Evolutionary conservation across 2,888 invertebrate species (phyloP), one percentile per base, ranked within the genome.

Genomic region (Melinaea marsaeus): DNA sequence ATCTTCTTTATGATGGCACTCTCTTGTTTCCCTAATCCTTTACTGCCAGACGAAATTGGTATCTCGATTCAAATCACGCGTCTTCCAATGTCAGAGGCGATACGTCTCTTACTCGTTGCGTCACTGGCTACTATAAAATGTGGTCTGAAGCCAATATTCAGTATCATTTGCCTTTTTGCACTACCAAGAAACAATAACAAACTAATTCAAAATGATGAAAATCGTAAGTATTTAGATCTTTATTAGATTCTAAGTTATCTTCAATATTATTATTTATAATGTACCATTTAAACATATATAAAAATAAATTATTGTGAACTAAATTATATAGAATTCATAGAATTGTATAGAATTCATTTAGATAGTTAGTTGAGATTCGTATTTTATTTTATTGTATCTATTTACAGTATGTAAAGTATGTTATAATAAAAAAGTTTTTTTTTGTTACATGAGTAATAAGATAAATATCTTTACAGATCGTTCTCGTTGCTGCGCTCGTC

Each of bases 31-130:
- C 22, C 22, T 22, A 22, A 22, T 22, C 22, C 22, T 22, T 22
- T 22, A 22, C 22, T 22, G 22, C 22, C 22, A 22, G 22, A 22
- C 22, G 22, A 22, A 22, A 22, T 22, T 55, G 62, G 58, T 55
- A 56, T 66, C 74, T 72, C 64, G 73, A 88, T 84, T 83, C 88
- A 73, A 69, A 78, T 82, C 89, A 90, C 89, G 89, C 76, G 58
- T 75, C 71, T 67, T 63, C 76, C 88, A 90, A 89, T 89, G 89
- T 79, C 89, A 88, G 84, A 83, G 80, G 77, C 79, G 74, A 74
- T 67, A 72, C 74, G 75, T 76, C 75, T 75, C 72, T 72, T 73
- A 62, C 65, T 63, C 59, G 72, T 88, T 87, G 79, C 86, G 76
- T 74, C 79, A 51, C 32, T 11, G 7, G 65, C 48, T 58, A 76